Evolutionary conservation across 2,888 invertebrate genomes (phyloP).

Genomic region (Ethmia dodecea): DNA sequence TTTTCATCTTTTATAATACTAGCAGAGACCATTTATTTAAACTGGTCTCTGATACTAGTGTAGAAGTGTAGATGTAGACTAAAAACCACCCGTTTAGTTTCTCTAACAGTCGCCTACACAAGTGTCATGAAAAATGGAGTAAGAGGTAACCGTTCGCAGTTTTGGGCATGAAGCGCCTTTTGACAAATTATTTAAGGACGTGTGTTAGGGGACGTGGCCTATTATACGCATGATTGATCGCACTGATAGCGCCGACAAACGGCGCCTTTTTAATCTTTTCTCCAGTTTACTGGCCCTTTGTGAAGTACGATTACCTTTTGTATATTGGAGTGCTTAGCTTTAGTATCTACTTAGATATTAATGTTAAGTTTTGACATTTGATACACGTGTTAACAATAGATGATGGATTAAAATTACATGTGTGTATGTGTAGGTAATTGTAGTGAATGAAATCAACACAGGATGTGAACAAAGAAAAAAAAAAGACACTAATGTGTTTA

Average conservation of each 20-base stretch:
- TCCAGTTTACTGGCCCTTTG: slow-evolving; percentile 32
- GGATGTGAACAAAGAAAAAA: too few relatives aligned
- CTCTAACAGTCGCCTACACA: slow-evolving; percentile 34
- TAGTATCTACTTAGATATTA: slow-evolving; percentile 1
- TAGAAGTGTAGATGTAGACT: too few relatives aligned
- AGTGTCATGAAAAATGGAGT: slow-evolving; percentile 47
- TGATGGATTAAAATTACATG: too few relatives aligned
- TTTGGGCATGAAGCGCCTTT: slow-evolving; percentile 51
- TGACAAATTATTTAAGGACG: slow-evolving; percentile 77
- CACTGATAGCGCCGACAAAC: slow-evolving; percentile 55
- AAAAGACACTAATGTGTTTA: too few relatives aligned
- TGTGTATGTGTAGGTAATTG: too few relatives aligned
- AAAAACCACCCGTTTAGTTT: not conserved
- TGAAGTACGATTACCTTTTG: slow-evolving; percentile 23
- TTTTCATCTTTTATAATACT: too few relatives aligned
- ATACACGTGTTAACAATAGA: slow-evolving; percentile 7
- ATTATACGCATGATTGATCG: slow-evolving; percentile 71
- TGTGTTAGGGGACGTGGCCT: slow-evolving; percentile 64
- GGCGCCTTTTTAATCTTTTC: slow-evolving; percentile 51
- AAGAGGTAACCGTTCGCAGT: slow-evolving; percentile 41
- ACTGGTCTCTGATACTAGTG: too few relatives aligned
- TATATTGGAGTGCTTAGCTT: slow-evolving; percentile 7
- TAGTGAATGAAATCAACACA: too few relatives aligned
- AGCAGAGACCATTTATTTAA: too few relatives aligned
- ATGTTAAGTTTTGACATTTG: slow-evolving; percentile 20